A percentile compares a stretch with the other conserved stretches of the same genome.
Evolutionary conservation across 2,888 invertebrate genomes (phyloP).

Genomic region (Apotomis turbidana): DNA sequence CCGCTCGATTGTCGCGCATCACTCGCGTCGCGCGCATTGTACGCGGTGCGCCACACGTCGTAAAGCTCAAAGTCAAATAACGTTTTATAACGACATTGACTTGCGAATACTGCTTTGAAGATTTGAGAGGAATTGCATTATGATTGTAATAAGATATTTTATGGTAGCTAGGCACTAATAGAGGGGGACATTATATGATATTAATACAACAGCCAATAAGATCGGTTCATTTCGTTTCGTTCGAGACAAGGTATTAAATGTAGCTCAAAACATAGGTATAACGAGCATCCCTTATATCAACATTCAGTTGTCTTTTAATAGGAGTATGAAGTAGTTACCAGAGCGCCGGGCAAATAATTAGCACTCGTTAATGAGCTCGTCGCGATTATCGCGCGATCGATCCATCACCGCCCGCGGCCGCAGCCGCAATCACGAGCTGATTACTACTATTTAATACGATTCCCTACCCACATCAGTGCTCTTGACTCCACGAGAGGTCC

Average conservation of each 20-base stretch:
- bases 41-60: not conserved
- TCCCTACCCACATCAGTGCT: too few relatives aligned
- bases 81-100: slow-evolving; percentile 7
- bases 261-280: too few relatives aligned
- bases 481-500: too few relatives aligned
- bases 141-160: slow-evolving; percentile 20
- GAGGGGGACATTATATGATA: not conserved
- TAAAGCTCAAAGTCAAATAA: slow-evolving; percentile 4
- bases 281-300: not conserved
- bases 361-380: not conserved
- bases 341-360: not conserved
- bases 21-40: not conserved
- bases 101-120: slow-evolving; percentile 18
- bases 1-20: not conserved
- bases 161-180: slow-evolving; percentile 12
- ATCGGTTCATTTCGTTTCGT: not conserved
- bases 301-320: not conserved
- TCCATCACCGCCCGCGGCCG: not conserved
- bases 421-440: too few relatives aligned
- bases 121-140: slow-evolving; percentile 26
- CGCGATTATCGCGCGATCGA: not conserved
- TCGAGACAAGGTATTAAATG: too few relatives aligned
- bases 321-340: not conserved
- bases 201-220: not conserved
- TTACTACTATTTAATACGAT: too few relatives aligned